Conservation (phyloP, 1,140 invertebrate species). For the Kradibia gibbosae region DNA sequence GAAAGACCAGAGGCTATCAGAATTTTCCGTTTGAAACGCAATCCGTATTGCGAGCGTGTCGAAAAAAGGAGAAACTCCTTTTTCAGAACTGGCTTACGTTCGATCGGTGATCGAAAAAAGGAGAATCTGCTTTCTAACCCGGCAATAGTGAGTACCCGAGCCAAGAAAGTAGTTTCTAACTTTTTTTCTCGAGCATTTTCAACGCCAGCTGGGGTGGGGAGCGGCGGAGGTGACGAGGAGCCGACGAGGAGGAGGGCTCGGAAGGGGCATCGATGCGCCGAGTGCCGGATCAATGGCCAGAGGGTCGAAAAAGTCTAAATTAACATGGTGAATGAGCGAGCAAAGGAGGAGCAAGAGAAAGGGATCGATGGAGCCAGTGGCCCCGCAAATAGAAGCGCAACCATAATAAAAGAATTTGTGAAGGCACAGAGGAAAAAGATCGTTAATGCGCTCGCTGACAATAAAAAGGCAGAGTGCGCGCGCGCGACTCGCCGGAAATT, state of each 20-base stretch:
- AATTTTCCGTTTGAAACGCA: background rate
- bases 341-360: background rate
- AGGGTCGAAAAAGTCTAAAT: background rate
- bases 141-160: background rate
- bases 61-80: slow-evolving; percentile 3
- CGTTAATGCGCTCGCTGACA: background rate
- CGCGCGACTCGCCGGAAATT: background rate
- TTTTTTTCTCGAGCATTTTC: slow-evolving; percentile 17
- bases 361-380: background rate
- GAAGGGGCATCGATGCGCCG: too few relatives aligned
- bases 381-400: background rate
- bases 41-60: background rate
- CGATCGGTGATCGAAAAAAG: background rate
- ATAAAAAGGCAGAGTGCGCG: slow-evolving; percentile 23
- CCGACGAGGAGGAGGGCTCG: too few relatives aligned
- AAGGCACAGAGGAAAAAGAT: background rate
- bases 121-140: slow-evolving; percentile 16
- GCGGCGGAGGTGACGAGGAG: too few relatives aligned
- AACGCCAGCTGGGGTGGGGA: too few relatives aligned
- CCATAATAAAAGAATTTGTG: background rate
- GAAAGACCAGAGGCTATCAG: background rate
- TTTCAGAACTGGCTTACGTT: background rate
- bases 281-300: background rate
- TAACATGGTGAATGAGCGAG: background rate
- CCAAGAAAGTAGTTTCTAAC: background rate